Evolutionary conservation across 30 jellyfish, hydroid and myxozoan genomes (phyloP).

Genomic region (Sanderia malayensis): DNA sequence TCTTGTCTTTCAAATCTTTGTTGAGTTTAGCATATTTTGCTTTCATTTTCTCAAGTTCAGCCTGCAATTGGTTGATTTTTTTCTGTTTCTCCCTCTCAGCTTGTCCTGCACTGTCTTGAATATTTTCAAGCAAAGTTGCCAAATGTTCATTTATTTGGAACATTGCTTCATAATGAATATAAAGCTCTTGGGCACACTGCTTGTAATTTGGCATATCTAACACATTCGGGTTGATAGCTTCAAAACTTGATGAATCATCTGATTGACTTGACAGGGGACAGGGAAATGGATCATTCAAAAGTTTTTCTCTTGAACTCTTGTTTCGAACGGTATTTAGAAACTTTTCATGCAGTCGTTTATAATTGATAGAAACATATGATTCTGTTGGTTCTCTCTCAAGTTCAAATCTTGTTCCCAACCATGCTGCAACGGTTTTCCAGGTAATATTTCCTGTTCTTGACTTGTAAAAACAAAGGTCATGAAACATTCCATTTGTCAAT

Average conservation of each 20-base stretch:
- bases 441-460: neutral
- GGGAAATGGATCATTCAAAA: too few species aligned
- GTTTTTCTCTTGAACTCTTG: too few species aligned
- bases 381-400: neutral
- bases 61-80: neutral
- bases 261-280: too few species aligned
- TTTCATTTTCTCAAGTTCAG: neutral
- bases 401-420: neutral
- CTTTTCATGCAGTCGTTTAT: neutral
- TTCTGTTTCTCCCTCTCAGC: constrained; percentile 2
- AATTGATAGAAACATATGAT: neutral
- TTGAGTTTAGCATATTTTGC: neutral
- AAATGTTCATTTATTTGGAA: neutral
- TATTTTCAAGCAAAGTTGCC: neutral
- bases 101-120: neutral
- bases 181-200: neutral
- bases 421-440: neutral
- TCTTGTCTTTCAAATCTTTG: constrained; percentile 14
- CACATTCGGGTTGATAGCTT: too few species aligned
- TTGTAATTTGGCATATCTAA: neutral
- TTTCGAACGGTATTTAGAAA: too few species aligned
- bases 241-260: too few species aligned
- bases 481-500: constrained; percentile 3
- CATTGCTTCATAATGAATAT: neutral
- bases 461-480: neutral